Evolutionary conservation across 2,113 vertebrate species (phyloP).

Genomic region (Dinomys branickii): DNA sequence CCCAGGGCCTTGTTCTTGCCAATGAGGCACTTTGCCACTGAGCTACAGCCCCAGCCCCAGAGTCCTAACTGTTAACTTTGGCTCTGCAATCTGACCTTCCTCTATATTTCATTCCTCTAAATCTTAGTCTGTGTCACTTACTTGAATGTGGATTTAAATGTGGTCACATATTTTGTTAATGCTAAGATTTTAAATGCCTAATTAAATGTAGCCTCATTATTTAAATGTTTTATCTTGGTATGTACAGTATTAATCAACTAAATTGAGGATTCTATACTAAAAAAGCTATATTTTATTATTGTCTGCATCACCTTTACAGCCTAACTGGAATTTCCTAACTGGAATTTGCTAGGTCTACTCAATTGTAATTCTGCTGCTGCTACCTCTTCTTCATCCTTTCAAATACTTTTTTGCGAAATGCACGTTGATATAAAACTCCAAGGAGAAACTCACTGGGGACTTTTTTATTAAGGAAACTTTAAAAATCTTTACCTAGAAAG

Average conservation of each 20-base stretch:
- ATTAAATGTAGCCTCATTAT: neutral
- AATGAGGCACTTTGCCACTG: neutral
- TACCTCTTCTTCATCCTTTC: too few species aligned
- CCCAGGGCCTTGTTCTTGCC: neutral
- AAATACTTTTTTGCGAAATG: neutral
- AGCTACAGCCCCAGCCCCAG: neutral
- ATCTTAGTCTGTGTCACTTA: neutral
- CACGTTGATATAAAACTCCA: neutral
- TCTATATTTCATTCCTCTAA: neutral
- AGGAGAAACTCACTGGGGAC: neutral
- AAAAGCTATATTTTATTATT: neutral
- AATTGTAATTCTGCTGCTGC: neutral
- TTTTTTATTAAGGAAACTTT: neutral
- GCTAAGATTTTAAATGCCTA: neutral
- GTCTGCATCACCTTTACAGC: neutral
- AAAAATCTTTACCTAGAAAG: neutral
- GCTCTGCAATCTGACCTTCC: neutral
- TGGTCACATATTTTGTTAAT: neutral
- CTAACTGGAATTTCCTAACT: neutral
- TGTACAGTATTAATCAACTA: neutral
- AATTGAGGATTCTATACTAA: neutral
- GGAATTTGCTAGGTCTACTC: neutral
- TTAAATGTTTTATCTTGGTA: neutral
- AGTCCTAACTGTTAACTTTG: neutral
- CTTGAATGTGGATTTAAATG: neutral